Base-by-base conservation (phyloP, 2,113 vertebrate species). In the Serilophus lunatus region DNA sequence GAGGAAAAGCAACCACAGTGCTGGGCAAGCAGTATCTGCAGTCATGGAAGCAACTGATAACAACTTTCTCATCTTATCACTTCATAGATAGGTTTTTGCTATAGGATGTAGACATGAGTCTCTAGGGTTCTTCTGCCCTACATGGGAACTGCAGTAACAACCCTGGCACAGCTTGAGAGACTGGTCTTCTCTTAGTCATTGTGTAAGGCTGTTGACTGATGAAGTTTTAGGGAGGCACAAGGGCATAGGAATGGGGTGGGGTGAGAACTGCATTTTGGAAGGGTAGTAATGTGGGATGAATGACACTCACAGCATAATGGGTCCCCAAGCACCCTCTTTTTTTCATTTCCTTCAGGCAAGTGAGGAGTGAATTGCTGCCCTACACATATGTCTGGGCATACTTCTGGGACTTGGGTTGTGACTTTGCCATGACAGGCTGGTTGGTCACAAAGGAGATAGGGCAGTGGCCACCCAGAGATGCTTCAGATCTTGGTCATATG, bases 351-450 rank as follows among this genome's bases (percentile, higher is more conserved):
- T 11, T 22, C 19, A 13, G 25, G 12, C 18, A 54, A 51, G 31
- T 9, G 28, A 42, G 59, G 56, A 90, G 20, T 44, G 26, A 56
- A 16, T 38, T 50, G 40, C 47, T 49, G 40, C 4, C 16, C 49
- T 28, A 2, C 0, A 4, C 0, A 4, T 3, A 1, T 7, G 38
- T 40, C 19, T 31, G 2, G 1, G 47, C 12, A 0, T 9, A 16
- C 19, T 10, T 45, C 38, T 59, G 57, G 47, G 24, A 29, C 24
- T 12, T 6, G 16, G 31, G 28, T 6, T 6, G 4, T 36, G 38
- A 8, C 6, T 28, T 33, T 50, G 75, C 44, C 45, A 18, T 22
- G n/a, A 17, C 31, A 26, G 31, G 66, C 53, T 61, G 76, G 15
- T 13, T 71, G 47, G n/a, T 45, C 63, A 51, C 51, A 20, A 40